Evolutionary conservation across 1,140 invertebrate species (phyloP).

Genomic region (Ceratoteleas bidentatus): DNA sequence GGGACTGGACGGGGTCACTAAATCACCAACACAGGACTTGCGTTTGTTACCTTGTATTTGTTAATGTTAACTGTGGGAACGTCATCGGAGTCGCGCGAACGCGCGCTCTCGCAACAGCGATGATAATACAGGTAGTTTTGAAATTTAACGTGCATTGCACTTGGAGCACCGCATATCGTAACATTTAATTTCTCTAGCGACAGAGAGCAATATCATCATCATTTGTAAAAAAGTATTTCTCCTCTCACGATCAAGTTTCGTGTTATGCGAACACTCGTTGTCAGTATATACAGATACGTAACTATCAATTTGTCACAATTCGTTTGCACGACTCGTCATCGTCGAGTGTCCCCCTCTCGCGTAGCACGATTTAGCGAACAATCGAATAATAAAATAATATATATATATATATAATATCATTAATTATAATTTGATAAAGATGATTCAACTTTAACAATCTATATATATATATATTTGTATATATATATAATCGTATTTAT

Average conservation of each 20-base stretch:
- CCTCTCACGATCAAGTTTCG: constrained; percentile 64
- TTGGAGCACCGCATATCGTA: constrained; percentile 75
- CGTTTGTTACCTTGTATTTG: constrained; percentile 76
- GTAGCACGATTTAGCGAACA: constrained; percentile 62
- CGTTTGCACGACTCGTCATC: constrained; percentile 1
- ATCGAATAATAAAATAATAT: constrained; percentile 62
- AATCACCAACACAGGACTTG: constrained; percentile 63
- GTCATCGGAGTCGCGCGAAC: constrained; percentile 68
- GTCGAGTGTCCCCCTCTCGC: constrained; percentile 24
- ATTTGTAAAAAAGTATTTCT: constrained; percentile 76
- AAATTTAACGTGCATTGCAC: constrained; percentile 78
- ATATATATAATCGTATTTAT: constrained; percentile 49
- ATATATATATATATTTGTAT: constrained; percentile 64
- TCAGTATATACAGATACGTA: constrained; percentile 56
- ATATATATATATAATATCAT: constrained; percentile 59
- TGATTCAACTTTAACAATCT: constrained; percentile 77
- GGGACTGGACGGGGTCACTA: constrained; percentile 48
- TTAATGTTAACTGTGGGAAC: constrained; percentile 73
- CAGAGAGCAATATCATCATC: constrained; percentile 75
- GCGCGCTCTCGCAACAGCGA: constrained; percentile 70
- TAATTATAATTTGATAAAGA: constrained; percentile 70
- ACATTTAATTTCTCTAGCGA: constrained; percentile 77
- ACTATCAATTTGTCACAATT: constrained; percentile 13
- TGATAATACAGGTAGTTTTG: constrained; percentile 76
- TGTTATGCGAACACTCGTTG: constrained; percentile 57